These are phyloP conservation scores for Eupeodes latifasciatus DNA, from an alignment of 2,888 invertebrate genomes.

Conservation along the genomic window DNA sequence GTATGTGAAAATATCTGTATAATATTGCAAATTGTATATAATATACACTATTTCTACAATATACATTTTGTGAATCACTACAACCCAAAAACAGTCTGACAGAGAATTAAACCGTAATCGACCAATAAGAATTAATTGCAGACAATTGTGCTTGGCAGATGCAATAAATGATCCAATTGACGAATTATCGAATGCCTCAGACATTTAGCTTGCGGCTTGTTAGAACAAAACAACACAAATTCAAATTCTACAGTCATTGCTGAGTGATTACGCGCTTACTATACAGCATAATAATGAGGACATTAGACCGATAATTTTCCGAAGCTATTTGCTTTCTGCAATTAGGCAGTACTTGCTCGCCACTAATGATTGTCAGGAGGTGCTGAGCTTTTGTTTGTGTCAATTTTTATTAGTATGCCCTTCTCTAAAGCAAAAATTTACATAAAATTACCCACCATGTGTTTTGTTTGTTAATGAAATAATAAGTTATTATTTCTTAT, in stretches of 20 bases:
- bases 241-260: slow-evolving; percentile 14
- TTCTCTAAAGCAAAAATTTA: not conserved
- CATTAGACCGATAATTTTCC: slow-evolving; percentile 29
- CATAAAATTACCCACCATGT: not conserved
- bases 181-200: slow-evolving; percentile 9
- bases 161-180: slow-evolving; percentile 17
- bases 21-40: too few species aligned
- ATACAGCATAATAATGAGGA: slow-evolving; percentile 12
- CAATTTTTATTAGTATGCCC: slow-evolving; percentile 4
- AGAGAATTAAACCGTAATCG: not conserved
- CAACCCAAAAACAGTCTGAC: not conserved
- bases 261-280: slow-evolving; percentile 20
- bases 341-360: slow-evolving; percentile 1
- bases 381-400: slow-evolving; percentile 22
- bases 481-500: not conserved
- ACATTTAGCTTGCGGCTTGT: not conserved
- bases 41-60: too few species aligned
- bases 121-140: slow-evolving; percentile 26
- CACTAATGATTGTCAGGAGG: slow-evolving; percentile 27
- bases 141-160: not conserved
- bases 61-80: not conserved
- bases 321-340: slow-evolving; percentile 31
- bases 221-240: not conserved
- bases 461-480: not conserved
- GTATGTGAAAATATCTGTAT: too few species aligned